phyloP scores from a whole-genome alignment of 1,140 invertebrate genomes.

The Maniola jurtina region DNA sequence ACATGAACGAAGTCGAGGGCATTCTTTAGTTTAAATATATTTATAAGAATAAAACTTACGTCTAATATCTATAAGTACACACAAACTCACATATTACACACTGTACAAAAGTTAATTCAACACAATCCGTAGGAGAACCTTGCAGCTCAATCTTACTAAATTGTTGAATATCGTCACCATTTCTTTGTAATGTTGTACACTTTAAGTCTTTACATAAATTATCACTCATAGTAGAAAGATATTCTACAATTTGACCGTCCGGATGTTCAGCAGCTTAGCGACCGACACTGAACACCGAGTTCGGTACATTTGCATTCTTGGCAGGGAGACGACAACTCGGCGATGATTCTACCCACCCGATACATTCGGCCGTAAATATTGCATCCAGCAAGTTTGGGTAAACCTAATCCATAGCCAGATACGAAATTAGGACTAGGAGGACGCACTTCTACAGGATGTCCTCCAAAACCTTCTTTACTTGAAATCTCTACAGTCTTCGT shows the following conservation, averaged over 20 bases:
- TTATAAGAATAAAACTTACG: slow-evolving; percentile 9
- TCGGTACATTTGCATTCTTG: slow-evolving; percentile 92
- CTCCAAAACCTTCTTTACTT: slow-evolving; percentile 33
- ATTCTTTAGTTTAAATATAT: too few relatives aligned
- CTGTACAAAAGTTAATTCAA: slow-evolving; percentile 20
- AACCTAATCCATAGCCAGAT: slow-evolving; percentile 62
- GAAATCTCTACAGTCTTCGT: slow-evolving; percentile 41
- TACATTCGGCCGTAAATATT: slow-evolving; percentile 96
- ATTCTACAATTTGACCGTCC: not conserved
- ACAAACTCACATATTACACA: slow-evolving; percentile 12
- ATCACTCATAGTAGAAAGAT: not conserved
- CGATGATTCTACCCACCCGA: slow-evolving; percentile 89
- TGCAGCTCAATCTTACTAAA: not conserved
- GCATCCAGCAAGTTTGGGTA: slow-evolving; percentile 91
- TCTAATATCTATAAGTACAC: slow-evolving; percentile 17
- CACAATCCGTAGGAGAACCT: not conserved
- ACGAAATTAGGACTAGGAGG: slow-evolving; percentile 40
- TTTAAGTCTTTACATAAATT: not conserved
- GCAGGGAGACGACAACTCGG: slow-evolving; percentile 90
- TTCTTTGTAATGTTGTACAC: not conserved
- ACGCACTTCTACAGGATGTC: slow-evolving; percentile 25
- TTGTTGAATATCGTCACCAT: not conserved
- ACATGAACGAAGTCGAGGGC: too few relatives aligned
- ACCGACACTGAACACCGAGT: slow-evolving; percentile 90
- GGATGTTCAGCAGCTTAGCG: slow-evolving; percentile 81